Evolutionary conservation across 2,888 invertebrate genomes (phyloP).

Genomic region (Scaptomyza tumidula): DNA sequence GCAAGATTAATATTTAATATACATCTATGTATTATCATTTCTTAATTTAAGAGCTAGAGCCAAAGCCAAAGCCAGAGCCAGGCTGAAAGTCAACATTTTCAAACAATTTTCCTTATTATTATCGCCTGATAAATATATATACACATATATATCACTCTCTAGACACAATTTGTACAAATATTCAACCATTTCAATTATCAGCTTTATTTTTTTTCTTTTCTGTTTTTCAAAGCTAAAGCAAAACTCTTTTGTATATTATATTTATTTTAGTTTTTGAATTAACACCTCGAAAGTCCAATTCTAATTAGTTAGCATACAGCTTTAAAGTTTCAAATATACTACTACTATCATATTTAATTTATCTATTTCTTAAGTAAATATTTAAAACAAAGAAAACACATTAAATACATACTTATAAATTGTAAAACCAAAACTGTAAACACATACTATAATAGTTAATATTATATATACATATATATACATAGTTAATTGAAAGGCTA

Average conservation of each 20-base stretch:
- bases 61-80: conserved; percentile 38
- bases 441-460: conserved; percentile 39
- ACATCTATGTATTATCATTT: conserved; percentile 17
- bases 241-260: conserved; percentile 28
- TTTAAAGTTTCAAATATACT: conserved; percentile 6
- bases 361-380: conserved; percentile 18
- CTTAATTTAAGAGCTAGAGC: conserved; percentile 37
- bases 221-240: no score
- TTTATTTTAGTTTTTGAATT: conserved; percentile 15
- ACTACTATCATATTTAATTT: conserved; percentile 21
- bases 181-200: neutral
- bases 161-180: conserved; percentile 34
- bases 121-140: no score
- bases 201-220: no score
- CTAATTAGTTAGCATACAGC: conserved; percentile 29
- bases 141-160: neutral
- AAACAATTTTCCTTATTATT: no score
- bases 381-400: neutral
- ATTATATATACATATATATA: neutral
- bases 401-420: conserved; percentile 4
- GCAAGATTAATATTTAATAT: neutral
- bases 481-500: conserved; percentile 61
- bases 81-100: conserved; percentile 40
- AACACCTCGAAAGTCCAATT: neutral
- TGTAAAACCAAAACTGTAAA: conserved; percentile 17